Evolutionary conservation across 2,113 vertebrate species (phyloP).

Genomic region (Irena cyanogastra): DNA sequence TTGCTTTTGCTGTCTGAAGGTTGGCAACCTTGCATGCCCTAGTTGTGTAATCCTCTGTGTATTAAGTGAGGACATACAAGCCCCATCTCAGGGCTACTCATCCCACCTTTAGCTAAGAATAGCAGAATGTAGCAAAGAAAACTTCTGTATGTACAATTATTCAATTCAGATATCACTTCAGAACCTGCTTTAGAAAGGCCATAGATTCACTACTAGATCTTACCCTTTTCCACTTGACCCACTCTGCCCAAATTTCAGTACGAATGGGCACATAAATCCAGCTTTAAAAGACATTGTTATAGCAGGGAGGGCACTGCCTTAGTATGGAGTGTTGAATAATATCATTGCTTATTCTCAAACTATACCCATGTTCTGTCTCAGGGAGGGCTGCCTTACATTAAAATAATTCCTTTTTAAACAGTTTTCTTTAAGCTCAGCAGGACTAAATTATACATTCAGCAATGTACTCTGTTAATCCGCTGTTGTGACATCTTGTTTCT

Average conservation of each 20-base stretch:
- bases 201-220: background rate
- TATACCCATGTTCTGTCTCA: background rate
- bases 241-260: background rate
- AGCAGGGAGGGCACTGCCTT: background rate
- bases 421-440: background rate
- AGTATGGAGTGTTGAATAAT: background rate
- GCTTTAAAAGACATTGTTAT: background rate
- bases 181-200: background rate
- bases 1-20: accelerated
- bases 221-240: background rate
- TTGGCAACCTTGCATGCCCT: background rate
- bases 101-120: background rate
- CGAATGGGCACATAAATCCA: background rate
- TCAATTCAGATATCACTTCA: background rate
- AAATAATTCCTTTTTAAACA: background rate
- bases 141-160: background rate
- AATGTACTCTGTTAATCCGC: background rate
- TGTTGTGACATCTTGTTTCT: background rate
- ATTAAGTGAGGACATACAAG: background rate
- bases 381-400: background rate
- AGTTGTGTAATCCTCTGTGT: background rate
- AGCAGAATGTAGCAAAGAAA: background rate
- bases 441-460: background rate
- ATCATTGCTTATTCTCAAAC: background rate
- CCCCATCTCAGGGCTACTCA: background rate